Evolutionary conservation across 1,140 invertebrate species (phyloP), one percentile per base, ranked within the genome.

Genomic region (Heliconius hermathena): DNA sequence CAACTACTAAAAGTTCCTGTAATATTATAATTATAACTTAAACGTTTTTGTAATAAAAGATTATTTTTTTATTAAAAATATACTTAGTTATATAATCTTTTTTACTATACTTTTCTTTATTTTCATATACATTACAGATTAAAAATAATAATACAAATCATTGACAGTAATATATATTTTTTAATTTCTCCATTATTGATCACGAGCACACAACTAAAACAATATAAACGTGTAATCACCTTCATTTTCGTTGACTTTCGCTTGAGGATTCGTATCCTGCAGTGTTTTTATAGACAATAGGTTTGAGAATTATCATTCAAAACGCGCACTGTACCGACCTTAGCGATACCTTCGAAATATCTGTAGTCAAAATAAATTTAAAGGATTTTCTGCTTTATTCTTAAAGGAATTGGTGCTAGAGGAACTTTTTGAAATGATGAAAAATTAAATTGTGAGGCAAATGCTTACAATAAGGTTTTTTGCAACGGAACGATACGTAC

Each of bases 191-290:
- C 36, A 38, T 71, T 33, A 38, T 71, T 13, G 16, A 29, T 36
- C 26, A 78, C 66, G 75, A 49, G 20, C 60, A 74, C 71, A 74
- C 54, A 78, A 75, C 66, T 49, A 57, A 74, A 74, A 88, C 80
- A 84, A 88, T 84, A 85, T 86, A 86, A 85, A 89, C 91, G 89
- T 89, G 91, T 89, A 85, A 89, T 92, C 91, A 93, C 92, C 92
- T 93, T 93, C 92, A 93, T 93, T 91, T 90, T 93, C 88, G 85
- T 84, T 73, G 82, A 89, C 87, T 92, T 91, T 92, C 88, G 90
- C 83, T 89, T 89, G 70, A 70, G 71, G 57, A 80, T 46, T 38
- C 81, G 85, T 84, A 80, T 82, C 74, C 36, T 83, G 79, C 86
- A 82, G 77, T 74, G 85, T 71, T 94, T 93, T 91, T 94, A 94